Evolutionary conservation across 1,140 invertebrate genomes (phyloP).

Genomic region (Zaprionus ghesquierei): DNA sequence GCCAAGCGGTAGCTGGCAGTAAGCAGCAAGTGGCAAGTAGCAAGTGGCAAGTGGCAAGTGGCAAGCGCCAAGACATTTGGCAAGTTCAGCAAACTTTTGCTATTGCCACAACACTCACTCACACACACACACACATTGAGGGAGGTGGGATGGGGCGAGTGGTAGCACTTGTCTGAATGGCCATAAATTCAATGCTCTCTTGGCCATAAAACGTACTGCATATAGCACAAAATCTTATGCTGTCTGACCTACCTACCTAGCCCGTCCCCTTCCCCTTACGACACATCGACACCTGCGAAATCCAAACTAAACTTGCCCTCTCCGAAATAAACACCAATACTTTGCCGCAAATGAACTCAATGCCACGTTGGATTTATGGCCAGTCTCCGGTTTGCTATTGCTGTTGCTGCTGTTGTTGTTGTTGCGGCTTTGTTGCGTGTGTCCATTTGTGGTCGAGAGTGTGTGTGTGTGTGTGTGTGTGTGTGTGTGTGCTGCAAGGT

Average conservation of each 20-base stretch:
- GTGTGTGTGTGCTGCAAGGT: slow-evolving; percentile 31
- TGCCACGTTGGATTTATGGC: slow-evolving; percentile 48
- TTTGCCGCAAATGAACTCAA: slow-evolving; percentile 41
- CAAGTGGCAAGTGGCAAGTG: background rate
- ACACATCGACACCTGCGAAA: slow-evolving; percentile 35
- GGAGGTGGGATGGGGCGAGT: background rate
- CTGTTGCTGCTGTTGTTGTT: background rate
- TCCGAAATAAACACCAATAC: slow-evolving; percentile 29
- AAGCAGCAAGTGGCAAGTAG: background rate
- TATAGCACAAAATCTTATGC: slow-evolving; percentile 39
- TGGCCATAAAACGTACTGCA: slow-evolving; percentile 54
- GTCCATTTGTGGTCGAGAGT: slow-evolving; percentile 33
- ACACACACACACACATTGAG: background rate
- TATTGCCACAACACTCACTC: slow-evolving; percentile 15
- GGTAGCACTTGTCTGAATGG: slow-evolving; percentile 39
- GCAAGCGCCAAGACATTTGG: slow-evolving; percentile 37
- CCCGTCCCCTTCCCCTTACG: background rate
- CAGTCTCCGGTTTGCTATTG: slow-evolving; percentile 34
- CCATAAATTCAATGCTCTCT: slow-evolving; percentile 47
- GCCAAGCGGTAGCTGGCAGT: slow-evolving; percentile 3
- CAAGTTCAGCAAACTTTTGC: slow-evolving; percentile 55
- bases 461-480: slow-evolving; percentile 3
- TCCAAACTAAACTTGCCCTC: slow-evolving; percentile 22
- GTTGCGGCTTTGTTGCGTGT: slow-evolving; percentile 31
- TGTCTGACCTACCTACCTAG: background rate